Evolutionary conservation across 2,113 vertebrate species (phyloP).

Genomic region (Uropsilus gracilis): DNA sequence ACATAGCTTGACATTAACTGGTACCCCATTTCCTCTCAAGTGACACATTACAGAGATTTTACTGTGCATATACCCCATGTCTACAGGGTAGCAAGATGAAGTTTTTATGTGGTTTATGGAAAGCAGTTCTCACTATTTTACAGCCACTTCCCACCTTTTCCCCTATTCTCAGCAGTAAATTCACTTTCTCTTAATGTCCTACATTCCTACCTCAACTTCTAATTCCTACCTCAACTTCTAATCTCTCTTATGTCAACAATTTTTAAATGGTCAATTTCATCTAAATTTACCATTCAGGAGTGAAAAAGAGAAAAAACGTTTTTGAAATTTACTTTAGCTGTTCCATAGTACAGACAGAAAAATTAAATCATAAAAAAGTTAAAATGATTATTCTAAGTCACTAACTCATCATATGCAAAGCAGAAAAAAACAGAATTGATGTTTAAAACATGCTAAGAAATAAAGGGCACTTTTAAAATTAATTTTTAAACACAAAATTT

Average conservation of each 20-base stretch:
- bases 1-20: constrained; percentile 18
- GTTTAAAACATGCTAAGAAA: constrained; percentile 31
- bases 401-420: not conserved
- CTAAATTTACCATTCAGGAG: not conserved
- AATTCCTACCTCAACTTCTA: constrained; percentile 31
- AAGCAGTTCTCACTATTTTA: constrained; percentile 47
- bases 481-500: constrained; percentile 15
- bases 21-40: constrained; percentile 11
- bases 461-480: not conserved
- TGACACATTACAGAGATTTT: constrained; percentile 31
- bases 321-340: not conserved
- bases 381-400: not conserved
- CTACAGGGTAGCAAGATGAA: not conserved
- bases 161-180: constrained; percentile 53
- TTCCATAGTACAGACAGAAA: not conserved
- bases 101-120: constrained; percentile 42
- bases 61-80: not conserved
- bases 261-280: not conserved
- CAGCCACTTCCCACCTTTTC: not conserved
- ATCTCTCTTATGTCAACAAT: not conserved
- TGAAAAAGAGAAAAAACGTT: not conserved
- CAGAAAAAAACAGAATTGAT: not conserved
- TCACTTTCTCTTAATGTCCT: constrained; percentile 35
- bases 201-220: not conserved
- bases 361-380: constrained; percentile 37